Evolutionary conservation across 35 echinoderm and acorn worm genomes (phyloP).

Genomic region (Nesometra sesokonis): DNA sequence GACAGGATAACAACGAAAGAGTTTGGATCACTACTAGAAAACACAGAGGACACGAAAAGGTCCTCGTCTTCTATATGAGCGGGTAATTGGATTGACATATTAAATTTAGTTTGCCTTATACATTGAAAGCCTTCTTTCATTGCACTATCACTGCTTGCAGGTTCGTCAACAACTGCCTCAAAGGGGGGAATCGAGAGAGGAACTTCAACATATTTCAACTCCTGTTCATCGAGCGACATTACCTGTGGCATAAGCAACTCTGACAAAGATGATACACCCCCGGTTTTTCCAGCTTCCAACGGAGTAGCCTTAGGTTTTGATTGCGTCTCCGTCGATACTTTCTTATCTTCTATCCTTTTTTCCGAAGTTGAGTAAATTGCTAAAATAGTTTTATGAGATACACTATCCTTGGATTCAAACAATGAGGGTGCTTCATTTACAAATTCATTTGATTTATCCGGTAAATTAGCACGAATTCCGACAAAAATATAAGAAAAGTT

Average conservation of each 20-base stretch:
- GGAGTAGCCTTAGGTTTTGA: neutral
- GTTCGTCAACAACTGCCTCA: neutral
- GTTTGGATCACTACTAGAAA: neutral
- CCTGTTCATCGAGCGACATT: neutral
- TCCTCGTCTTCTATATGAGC: neutral
- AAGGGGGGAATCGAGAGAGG: neutral
- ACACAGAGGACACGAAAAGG: neutral
- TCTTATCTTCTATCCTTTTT: neutral
- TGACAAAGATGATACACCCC: neutral
- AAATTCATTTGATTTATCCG: neutral
- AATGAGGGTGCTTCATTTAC: neutral
- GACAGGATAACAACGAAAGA: neutral
- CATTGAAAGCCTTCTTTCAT: neutral
- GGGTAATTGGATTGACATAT: neutral
- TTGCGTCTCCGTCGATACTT: neutral
- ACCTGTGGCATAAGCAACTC: neutral
- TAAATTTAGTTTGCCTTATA: neutral
- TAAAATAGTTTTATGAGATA: neutral
- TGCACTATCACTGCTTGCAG: neutral
- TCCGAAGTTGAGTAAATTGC: neutral
- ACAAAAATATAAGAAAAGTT: neutral
- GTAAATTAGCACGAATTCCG: neutral
- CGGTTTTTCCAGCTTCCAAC: neutral
- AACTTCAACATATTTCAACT: neutral
- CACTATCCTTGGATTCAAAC: too few relatives aligned